A percentile compares a stretch with the other conserved stretches of the same genome.
Evolutionary conservation across 2,113 vertebrate species (phyloP).

Genomic region (Syngnathoides biaculeatus): DNA sequence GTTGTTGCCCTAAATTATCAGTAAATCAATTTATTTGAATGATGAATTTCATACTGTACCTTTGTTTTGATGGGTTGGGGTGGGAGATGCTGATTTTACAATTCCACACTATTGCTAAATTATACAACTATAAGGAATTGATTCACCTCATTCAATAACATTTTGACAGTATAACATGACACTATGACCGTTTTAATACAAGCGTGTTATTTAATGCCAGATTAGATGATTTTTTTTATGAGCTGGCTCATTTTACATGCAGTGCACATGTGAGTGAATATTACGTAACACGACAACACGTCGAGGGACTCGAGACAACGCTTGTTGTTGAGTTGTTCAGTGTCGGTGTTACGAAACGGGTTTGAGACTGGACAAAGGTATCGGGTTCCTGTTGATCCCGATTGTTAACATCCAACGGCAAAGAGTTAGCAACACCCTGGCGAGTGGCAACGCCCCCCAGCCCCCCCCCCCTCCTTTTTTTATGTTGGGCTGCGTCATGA

Average conservation of each 20-base stretch:
- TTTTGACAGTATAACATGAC: no score
- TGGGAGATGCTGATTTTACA: no score
- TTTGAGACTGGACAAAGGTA: not conserved
- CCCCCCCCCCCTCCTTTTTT: constrained; percentile 3
- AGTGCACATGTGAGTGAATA: not conserved
- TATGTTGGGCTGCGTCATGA: constrained; percentile 45
- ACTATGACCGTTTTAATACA: not conserved
- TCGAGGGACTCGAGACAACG: not conserved
- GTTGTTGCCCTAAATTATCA: no score
- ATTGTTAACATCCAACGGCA: not conserved
- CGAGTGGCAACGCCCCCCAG: not conserved
- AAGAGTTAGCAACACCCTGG: not conserved
- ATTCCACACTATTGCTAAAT: no score
- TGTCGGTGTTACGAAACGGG: not conserved
- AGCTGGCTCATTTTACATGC: not conserved
- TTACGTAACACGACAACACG: not conserved
- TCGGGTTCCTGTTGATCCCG: not conserved
- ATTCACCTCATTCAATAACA: no score
- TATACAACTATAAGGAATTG: no score
- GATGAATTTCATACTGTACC: no score
- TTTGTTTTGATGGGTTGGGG: no score
- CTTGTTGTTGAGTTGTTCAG: not conserved
- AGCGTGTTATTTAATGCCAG: not conserved
- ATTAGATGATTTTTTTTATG: not conserved
- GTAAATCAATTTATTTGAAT: no score